phyloP scores from a whole-genome alignment of 2,797 vertebrate genomes.

The Pipistrellus nathusii region DNA sequence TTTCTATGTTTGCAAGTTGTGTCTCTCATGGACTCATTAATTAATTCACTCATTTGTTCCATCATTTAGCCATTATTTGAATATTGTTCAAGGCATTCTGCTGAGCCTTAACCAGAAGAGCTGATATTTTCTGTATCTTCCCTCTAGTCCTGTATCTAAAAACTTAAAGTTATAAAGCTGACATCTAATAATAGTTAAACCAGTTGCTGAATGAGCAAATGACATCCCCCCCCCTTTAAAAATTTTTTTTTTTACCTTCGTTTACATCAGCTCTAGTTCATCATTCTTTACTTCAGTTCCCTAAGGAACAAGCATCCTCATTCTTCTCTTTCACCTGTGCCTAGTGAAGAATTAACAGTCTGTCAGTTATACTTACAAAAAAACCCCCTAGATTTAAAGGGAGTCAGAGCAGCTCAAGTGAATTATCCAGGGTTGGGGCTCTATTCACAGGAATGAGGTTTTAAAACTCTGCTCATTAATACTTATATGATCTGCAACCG shows the following conservation, averaged over 20 bases:
- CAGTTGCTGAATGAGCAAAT: not conserved
- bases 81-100: not conserved
- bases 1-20: not conserved
- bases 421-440: not conserved
- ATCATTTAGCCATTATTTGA: not conserved
- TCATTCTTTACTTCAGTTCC: not conserved
- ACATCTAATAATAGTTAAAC: not conserved
- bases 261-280: not conserved
- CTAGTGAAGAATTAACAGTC: not conserved
- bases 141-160: not conserved
- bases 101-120: not conserved
- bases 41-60: not conserved
- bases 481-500: not conserved
- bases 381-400: not conserved
- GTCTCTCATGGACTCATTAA: not conserved
- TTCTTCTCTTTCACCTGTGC: not conserved
- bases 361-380: not conserved
- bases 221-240: too few relatives aligned
- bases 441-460: not conserved
- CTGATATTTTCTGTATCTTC: not conserved
- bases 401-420: not conserved
- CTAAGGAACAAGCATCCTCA: not conserved
- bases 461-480: not conserved
- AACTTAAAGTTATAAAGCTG: not conserved
- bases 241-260: not conserved